phyloP scores from a whole-genome alignment of 2,113 vertebrate genomes.

The Bubo blakistoni region DNA sequence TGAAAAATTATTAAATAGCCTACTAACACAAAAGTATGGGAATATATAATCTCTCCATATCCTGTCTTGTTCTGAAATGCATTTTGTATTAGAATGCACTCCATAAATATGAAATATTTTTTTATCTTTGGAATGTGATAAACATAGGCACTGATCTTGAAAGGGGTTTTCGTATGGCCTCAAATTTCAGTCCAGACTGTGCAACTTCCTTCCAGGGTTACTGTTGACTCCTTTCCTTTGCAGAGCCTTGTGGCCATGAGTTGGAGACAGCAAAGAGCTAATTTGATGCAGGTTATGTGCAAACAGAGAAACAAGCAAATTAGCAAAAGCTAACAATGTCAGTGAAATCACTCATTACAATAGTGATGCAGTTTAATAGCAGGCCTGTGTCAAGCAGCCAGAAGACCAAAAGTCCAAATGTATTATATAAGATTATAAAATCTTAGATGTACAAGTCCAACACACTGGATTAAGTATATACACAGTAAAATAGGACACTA shows the following conservation, averaged over 20 bases:
- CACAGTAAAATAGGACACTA: not conserved
- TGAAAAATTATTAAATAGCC: not conserved
- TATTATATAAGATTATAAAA: not conserved
- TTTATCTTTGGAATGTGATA: not conserved
- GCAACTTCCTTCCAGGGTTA: not conserved
- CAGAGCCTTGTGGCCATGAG: not conserved
- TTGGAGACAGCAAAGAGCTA: not conserved
- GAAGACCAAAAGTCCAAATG: not conserved
- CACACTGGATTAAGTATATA: not conserved
- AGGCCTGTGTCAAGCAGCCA: not conserved
- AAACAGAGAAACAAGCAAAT: not conserved
- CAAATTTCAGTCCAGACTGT: not conserved
- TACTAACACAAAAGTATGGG: not conserved
- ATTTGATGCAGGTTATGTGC: accelerated
- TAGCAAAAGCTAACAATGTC: not conserved
- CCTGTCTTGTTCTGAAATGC: not conserved
- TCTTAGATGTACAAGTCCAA: not conserved
- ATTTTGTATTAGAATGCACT: not conserved
- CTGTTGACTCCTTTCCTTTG: not conserved
- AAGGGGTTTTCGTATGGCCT: not conserved
- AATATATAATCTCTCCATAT: not conserved
- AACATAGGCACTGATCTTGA: not conserved
- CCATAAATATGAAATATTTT: not conserved
- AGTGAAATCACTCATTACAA: not conserved
- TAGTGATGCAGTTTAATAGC: not conserved